phyloP scores from a whole-genome alignment of 2,797 vertebrate species.

The Anabacerthia variegaticeps region DNA sequence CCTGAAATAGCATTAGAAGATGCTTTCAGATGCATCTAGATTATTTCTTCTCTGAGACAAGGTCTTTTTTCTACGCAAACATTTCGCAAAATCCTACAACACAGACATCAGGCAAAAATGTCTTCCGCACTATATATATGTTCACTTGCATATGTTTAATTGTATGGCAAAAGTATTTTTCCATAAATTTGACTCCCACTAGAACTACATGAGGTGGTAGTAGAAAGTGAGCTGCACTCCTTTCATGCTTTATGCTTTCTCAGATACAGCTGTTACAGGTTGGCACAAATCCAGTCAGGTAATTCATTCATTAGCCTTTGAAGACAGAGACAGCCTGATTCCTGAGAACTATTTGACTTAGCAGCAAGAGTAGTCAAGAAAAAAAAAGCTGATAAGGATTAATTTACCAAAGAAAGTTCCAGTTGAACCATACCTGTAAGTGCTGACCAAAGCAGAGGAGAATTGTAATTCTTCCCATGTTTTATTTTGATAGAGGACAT shows the following conservation, averaged over 20 bases:
- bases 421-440: background rate
- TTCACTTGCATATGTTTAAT: background rate
- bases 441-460: background rate
- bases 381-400: background rate
- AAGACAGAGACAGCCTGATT: background rate
- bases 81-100: background rate
- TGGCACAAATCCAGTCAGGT: background rate
- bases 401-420: background rate
- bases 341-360: background rate
- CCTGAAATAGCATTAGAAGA: background rate
- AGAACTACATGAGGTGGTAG: rapidly evolving
- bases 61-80: background rate
- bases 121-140: background rate
- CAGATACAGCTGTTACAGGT: background rate
- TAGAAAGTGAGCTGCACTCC: background rate
- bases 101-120: background rate
- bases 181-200: background rate
- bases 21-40: background rate
- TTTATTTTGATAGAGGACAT: background rate
- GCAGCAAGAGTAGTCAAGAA: background rate
- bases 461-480: background rate
- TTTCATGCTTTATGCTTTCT: background rate
- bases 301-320: background rate
- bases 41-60: background rate
- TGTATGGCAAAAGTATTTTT: background rate